A percentile compares a stretch with the other conserved stretches of the same genome.
Evolutionary conservation across 1,140 invertebrate genomes (phyloP).

Genomic region (Euura saliciscinereae): DNA sequence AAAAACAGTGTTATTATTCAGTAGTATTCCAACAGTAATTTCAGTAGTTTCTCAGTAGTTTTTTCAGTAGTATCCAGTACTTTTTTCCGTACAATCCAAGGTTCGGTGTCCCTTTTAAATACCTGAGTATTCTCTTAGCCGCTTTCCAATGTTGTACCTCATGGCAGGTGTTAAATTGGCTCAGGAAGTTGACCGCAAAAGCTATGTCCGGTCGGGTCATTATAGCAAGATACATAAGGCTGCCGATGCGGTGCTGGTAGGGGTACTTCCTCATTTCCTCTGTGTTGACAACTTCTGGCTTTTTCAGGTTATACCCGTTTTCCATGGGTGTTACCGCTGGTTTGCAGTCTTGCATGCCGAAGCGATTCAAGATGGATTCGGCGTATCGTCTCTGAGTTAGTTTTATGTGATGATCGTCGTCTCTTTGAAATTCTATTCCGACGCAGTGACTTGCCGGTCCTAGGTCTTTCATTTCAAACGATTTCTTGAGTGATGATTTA

Average conservation of each 20-base stretch:
- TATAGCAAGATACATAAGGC: conserved; percentile 43
- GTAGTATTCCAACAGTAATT: too few species aligned
- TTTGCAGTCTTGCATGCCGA: conserved; percentile 26
- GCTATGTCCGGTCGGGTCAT: conserved; percentile 47
- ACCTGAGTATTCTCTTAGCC: conserved; percentile 34
- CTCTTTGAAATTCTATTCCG: conserved; percentile 19
- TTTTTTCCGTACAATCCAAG: conserved; percentile 21
- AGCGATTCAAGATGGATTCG: background rate
- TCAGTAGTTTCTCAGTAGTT: too few species aligned
- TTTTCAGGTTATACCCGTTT: conserved; percentile 29
- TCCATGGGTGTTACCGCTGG: conserved; percentile 21
- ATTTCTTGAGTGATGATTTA: conserved; percentile 16
- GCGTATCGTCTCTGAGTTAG: background rate
- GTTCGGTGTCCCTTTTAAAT: conserved; percentile 31
- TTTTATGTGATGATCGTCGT: conserved; percentile 6
- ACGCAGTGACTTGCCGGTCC: conserved; percentile 21
- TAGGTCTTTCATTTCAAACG: conserved; percentile 22
- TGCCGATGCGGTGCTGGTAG: conserved; percentile 50
- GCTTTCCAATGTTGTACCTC: conserved; percentile 23
- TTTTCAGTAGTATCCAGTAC: conserved; percentile 9
- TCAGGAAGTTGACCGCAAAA: conserved; percentile 33
- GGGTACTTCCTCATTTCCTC: conserved; percentile 11
- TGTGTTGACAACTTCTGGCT: conserved; percentile 14
- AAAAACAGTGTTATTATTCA: too few species aligned
- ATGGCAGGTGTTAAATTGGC: conserved; percentile 31